Base-by-base conservation (phyloP, 1,140 invertebrate genomes). In the Frieseomelitta varia region DNA sequence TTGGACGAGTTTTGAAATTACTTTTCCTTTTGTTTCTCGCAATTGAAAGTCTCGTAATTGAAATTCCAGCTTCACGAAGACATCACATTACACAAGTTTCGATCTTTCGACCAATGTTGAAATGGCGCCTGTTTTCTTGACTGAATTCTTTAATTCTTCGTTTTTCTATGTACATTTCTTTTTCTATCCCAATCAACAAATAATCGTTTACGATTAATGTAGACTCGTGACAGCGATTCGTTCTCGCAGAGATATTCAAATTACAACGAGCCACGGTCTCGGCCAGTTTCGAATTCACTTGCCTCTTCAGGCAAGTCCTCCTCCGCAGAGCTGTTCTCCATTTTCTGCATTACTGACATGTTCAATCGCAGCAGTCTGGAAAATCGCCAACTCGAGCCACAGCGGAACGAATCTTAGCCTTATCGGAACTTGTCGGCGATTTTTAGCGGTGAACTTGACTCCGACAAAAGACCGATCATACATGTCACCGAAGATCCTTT, bases 281-380 rank as follows among this genome's bases (percentile, higher is more conserved):
- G 39, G 24, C 39, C 53, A 47, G 14, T 15, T 14, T 34, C 21
- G 69, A 53, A 30, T 51, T 61, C 79, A 74, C 53, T 71, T 24
- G 51, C 39, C 39, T 47, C 39, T 47, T 15, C 75, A 12, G 17
- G 15, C 1, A 30, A 2, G 19, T 14, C 4, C 27, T 12, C 21
- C 11, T n/a, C 19, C 4, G 17, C 34, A 3, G 15, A 61, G 73
- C 63, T 73, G 67, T 75, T 39, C 67, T 82, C 67, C 71, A 65
- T 63, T 73, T 79, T 69, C 61, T 53, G 51, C 34, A 69, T 55
- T 58, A 74, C 51, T 73, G 76, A 80, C 71, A 90, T 84, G 81
- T 90, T 84, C 85, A 82, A 88, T 88, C 83, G 84, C 85, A 69
- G 75, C 53, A 69, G 78, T 69, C 77, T 90, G 89, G 89, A 89